Percentiles rank a stretch among this genome's conserved stretches.
Evolutionary conservation across 2,113 vertebrate species (phyloP).

Genomic region (Siphamia tubifer): DNA sequence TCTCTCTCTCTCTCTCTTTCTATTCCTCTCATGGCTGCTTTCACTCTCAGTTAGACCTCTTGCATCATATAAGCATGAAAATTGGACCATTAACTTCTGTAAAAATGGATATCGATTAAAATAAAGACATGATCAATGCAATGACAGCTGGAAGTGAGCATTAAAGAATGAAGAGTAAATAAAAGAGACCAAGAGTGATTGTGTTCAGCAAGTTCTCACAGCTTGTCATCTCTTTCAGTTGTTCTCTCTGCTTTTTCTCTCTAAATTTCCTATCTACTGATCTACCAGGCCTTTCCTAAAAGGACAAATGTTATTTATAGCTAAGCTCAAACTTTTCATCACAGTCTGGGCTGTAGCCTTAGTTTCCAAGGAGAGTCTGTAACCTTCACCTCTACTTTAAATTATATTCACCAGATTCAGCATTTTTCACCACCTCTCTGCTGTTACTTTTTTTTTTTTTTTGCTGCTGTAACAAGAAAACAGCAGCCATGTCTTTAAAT

Average conservation of each 20-base stretch:
- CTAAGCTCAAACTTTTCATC: neutral
- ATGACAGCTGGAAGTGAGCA: neutral
- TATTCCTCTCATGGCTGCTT: neutral
- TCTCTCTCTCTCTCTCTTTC: neutral
- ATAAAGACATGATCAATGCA: neutral
- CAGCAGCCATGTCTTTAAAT: too few relatives aligned
- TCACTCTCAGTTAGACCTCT: neutral
- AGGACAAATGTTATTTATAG: slow-evolving; percentile 28
- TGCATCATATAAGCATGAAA: neutral
- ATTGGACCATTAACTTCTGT: neutral
- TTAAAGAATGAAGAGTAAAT: neutral
- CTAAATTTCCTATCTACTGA: slow-evolving; percentile 3
- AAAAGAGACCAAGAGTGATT: neutral
- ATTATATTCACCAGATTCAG: neutral
- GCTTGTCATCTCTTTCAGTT: slow-evolving; percentile 5
- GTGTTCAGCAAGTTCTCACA: neutral
- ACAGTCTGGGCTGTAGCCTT: neutral
- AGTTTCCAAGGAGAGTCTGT: slow-evolving; percentile 10
- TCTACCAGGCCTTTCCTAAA: neutral
- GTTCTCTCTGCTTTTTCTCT: neutral
- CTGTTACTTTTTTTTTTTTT: neutral
- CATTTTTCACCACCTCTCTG: neutral
- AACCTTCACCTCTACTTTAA: neutral
- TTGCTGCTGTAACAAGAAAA: too few relatives aligned
- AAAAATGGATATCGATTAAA: neutral